A percentile compares a stretch with the other conserved stretches of the same genome.
Evolutionary conservation across 2,113 vertebrate species (phyloP).

Genomic region (Silurus asotus): DNA sequence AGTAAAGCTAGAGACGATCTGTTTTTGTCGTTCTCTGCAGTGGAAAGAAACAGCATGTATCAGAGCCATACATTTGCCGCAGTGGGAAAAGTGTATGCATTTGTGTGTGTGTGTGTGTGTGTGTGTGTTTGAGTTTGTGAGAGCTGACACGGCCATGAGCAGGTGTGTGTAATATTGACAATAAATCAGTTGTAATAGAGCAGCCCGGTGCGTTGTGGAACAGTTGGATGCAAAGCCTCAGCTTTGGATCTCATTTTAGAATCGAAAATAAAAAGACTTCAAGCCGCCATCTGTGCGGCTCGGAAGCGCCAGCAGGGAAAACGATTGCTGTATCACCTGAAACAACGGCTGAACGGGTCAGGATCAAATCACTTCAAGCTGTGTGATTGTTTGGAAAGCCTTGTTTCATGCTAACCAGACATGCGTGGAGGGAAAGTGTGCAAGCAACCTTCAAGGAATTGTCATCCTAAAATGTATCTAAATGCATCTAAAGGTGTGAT

Average conservation of each 20-base stretch:
- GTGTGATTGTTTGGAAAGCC: background rate
- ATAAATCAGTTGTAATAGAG: constrained; percentile 52
- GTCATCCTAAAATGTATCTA: background rate
- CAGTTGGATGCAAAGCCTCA: constrained; percentile 42
- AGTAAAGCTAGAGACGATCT: constrained; percentile 23
- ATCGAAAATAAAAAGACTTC: background rate
- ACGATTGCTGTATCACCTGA: background rate
- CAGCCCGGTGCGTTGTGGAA: constrained; percentile 38
- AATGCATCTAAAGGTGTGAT: too few species aligned
- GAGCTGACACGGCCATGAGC: constrained; percentile 18
- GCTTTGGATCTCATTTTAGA: constrained; percentile 30
- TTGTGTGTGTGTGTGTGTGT: background rate
- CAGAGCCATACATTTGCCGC: constrained; percentile 13
- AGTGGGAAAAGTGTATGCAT: background rate
- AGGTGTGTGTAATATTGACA: constrained; percentile 41
- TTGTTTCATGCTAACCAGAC: background rate
- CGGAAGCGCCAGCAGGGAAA: background rate
- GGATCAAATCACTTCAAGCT: background rate
- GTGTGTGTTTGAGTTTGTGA: background rate
- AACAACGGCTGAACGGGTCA: background rate
- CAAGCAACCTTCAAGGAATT: background rate
- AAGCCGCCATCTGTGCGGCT: constrained; percentile 1
- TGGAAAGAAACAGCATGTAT: constrained; percentile 16
- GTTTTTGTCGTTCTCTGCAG: constrained; percentile 21
- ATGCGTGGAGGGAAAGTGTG: background rate